Evolutionary conservation across 2,113 vertebrate genomes (phyloP), one percentile per base, ranked within the genome.

Genomic region (Prietella phreatophila): DNA sequence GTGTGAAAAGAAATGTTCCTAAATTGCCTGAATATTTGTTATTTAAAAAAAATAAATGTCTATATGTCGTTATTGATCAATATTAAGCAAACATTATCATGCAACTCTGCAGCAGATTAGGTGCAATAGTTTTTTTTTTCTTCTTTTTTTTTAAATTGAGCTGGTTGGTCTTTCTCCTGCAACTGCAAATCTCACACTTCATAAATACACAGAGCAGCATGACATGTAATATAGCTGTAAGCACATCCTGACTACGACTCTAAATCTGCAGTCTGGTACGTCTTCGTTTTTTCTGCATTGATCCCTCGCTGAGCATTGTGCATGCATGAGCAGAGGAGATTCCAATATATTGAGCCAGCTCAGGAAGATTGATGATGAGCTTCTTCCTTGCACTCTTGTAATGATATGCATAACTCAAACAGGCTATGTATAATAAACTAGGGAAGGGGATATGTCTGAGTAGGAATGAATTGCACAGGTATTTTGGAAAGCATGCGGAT

Each of bases 291-390:
- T 39, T 42, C 47, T 39, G 5, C 61, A 88, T 88, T 80, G 82
- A 88, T 88, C 82, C 55, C 71, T 39, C 13, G 67, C 36, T 84
- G 53, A 79, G 75, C 50, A 61, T 69, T 85, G 73, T 47, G 61
- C 63, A 88, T 88, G 87, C 87, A 84, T 88, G 87, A 85, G 87
- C 65, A 85, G 60, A 84, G 47, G 85, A 87, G 86, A 82, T 58
- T 78, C 82, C 79, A 63, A 89, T 87, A 89, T 86, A 90, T 75
- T 2, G 85, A 89, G 83, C 71, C 56, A 60, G 82, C 85, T 87
- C n/a, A 36, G 53, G 86, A 87, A 89, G 89, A 90, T 60, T 80
- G 89, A 90, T 89, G 89, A 86, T 27, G 7, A 58, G 50, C 88
- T 63, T 89, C 67, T 60, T 71, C 85, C 69, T 25, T 78, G 85